phyloP scores from a whole-genome alignment of 1,140 invertebrate species.

The Danaus melanippus region DNA sequence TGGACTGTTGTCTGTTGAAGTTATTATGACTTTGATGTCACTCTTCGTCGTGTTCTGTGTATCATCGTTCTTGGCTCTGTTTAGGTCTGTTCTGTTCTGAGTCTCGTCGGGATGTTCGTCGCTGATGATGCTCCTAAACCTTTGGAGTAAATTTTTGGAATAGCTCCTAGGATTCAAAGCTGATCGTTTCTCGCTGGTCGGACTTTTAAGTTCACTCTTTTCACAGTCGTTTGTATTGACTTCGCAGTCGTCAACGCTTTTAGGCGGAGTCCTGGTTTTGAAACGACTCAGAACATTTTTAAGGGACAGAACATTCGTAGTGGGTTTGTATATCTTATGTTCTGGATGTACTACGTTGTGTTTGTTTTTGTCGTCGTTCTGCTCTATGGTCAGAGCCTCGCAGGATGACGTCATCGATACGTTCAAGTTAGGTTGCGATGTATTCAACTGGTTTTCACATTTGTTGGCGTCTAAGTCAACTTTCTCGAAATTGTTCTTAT shows the following conservation, averaged over 20 bases:
- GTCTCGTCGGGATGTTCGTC: constrained; percentile 66
- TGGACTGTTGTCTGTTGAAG: constrained; percentile 44
- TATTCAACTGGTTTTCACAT: constrained; percentile 45
- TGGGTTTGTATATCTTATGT: constrained; percentile 82
- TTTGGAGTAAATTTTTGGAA: constrained; percentile 70
- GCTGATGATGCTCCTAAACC: constrained; percentile 72
- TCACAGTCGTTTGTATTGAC: constrained; percentile 46
- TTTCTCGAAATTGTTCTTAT: constrained; percentile 66
- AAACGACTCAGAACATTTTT: constrained; percentile 67
- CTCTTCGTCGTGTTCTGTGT: constrained; percentile 28
- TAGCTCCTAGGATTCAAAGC: constrained; percentile 66
- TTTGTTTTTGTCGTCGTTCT: constrained; percentile 54
- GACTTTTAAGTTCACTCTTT: constrained; percentile 60
- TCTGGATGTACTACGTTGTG: constrained; percentile 77
- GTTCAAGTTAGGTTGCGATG: constrained; percentile 50
- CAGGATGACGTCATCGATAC: constrained; percentile 65
- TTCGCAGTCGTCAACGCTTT: constrained; percentile 50
- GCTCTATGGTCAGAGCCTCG: constrained; percentile 55
- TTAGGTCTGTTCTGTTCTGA: constrained; percentile 38
- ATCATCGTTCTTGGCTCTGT: constrained; percentile 27
- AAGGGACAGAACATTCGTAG: constrained; percentile 61
- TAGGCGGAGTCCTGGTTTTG: constrained; percentile 55
- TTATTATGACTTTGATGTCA: constrained; percentile 59
- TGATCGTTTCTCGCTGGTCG: constrained; percentile 52
- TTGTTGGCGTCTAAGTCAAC: constrained; percentile 53